A percentile compares a stretch with the other conserved stretches of the same genome.
These are phyloP conservation scores for Phoxinus phoxinus DNA, from an alignment of 2,113 vertebrate species.

Conservation along the genomic window DNA sequence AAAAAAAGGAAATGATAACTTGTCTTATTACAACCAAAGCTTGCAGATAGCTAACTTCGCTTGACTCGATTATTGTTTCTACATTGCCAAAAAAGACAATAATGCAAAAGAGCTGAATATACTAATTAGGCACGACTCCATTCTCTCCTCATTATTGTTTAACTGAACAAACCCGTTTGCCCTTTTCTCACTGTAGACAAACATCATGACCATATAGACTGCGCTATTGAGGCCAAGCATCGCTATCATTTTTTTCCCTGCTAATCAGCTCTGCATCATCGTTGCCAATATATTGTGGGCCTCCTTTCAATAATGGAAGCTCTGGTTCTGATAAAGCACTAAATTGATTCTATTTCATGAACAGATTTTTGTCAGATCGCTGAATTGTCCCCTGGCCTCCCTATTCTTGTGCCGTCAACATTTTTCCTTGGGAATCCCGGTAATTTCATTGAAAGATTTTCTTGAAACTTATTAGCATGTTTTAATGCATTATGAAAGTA, in stretches of 20 bases:
- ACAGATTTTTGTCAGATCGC: neutral
- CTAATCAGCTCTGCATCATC: neutral
- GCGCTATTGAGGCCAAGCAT: neutral
- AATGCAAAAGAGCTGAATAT: constrained; percentile 15
- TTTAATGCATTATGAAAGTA: neutral
- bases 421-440: neutral
- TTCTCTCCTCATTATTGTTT: constrained; percentile 16
- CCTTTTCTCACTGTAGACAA: neutral
- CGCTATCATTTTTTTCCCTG: neutral
- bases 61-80: constrained; percentile 8
- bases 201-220: neutral
- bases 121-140: constrained; percentile 14
- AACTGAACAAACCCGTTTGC: neutral
- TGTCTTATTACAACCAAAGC: neutral
- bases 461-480: neutral
- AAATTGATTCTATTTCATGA: constrained; percentile 41
- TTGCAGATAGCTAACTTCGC: neutral
- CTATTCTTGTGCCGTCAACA: neutral
- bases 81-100: neutral
- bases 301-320: constrained; percentile 15
- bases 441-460: neutral
- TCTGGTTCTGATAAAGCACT: constrained; percentile 53
- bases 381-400: neutral
- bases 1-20: neutral
- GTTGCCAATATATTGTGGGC: neutral